phyloP scores from a whole-genome alignment of 2,888 invertebrate species.

The Luperina testacea region DNA sequence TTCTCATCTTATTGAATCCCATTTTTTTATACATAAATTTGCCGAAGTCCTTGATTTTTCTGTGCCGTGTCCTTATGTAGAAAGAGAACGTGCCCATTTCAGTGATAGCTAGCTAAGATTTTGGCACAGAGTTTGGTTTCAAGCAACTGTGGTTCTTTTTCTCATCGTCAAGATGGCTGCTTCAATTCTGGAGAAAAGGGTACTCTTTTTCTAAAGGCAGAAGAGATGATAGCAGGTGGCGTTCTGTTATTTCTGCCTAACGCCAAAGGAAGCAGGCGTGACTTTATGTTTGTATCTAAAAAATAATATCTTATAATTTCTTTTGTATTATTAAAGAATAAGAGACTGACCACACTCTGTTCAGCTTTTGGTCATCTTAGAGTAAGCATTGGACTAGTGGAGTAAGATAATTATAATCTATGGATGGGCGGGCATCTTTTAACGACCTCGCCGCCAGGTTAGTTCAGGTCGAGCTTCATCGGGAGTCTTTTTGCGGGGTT shows the following conservation, averaged over 20 bases:
- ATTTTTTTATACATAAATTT: neutral
- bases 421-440: no score
- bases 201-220: neutral
- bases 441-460: no score
- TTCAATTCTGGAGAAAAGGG: neutral
- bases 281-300: no score
- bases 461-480: no score
- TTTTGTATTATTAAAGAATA: neutral
- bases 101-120: neutral
- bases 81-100: constrained; percentile 23
- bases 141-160: neutral
- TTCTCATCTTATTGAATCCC: neutral
- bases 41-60: neutral
- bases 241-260: neutral
- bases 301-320: neutral
- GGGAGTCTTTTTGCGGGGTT: no score
- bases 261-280: neutral
- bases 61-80: neutral
- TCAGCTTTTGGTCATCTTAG: no score
- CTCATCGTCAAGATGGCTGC: neutral
- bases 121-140: neutral
- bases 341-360: no score
- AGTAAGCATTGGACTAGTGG: no score
- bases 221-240: neutral
- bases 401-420: no score